These are phyloP conservation scores for Drosophila mayri DNA, from an alignment of 1,140 invertebrate species.

Conservation along the genomic window DNA sequence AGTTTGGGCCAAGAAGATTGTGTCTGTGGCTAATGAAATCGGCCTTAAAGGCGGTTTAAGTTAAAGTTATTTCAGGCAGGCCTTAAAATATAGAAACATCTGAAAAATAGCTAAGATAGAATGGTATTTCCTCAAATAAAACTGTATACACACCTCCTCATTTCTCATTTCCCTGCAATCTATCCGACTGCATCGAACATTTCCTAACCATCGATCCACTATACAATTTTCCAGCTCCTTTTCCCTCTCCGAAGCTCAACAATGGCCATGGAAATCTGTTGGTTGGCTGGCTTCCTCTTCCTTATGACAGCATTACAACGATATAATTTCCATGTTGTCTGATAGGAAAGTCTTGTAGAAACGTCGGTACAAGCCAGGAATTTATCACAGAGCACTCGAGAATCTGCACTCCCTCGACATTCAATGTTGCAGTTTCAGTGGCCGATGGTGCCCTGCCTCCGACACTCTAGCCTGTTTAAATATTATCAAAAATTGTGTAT, in stretches of 20 bases:
- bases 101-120: too few species aligned
- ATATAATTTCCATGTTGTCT: constrained; percentile 81
- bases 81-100: neutral
- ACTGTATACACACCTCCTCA: neutral
- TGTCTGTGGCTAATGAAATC: constrained; percentile 16
- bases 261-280: constrained; percentile 37
- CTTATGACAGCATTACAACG: constrained; percentile 61
- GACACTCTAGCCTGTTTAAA: constrained; percentile 57
- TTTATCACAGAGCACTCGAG: constrained; percentile 62
- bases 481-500: constrained; percentile 82
- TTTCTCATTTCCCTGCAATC: constrained; percentile 18
- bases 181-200: constrained; percentile 15
- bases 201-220: constrained; percentile 31
- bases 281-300: constrained; percentile 21
- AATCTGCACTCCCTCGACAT: constrained; percentile 60
- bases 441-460: constrained; percentile 29
- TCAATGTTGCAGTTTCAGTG: constrained; percentile 41
- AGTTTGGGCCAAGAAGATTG: constrained; percentile 4
- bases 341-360: constrained; percentile 73
- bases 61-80: neutral
- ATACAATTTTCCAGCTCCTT: neutral
- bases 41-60: neutral
- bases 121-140: neutral
- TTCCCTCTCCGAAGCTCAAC: neutral
- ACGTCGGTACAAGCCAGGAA: constrained; percentile 61